Base-by-base conservation (phyloP, 2,888 invertebrate genomes). In the Cephalotes varians region DNA sequence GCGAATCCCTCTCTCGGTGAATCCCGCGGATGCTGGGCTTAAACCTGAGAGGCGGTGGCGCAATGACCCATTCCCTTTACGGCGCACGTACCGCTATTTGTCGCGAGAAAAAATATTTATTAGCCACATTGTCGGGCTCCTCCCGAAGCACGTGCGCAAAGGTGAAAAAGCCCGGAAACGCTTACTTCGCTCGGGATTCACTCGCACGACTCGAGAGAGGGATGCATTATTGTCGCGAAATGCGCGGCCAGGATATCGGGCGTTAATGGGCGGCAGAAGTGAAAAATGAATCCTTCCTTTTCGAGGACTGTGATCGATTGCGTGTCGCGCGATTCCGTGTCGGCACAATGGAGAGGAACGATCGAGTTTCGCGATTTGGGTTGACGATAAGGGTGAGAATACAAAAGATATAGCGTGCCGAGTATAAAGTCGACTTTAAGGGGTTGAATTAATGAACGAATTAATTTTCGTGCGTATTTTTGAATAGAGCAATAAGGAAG, bases 231-330 rank as follows among this genome's bases (percentile, higher is more conserved):
- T 69, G 77, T 79, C 77, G 44, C n/a, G 40, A n/a, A 34, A 74
- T 18, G 49, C 49, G 64, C 21, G 28, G n/a, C 21, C 77, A 69
- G 77, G 69, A 69, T 69, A 79, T 79, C 71, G 44, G 18, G 31
- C 60, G 34, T 80, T 80, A 80, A 80, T 74, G 80, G 60, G 15
- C 37, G 60, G 18, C 21, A 37, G 72, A n/a, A 21, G 40, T 80
- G 80, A 80, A 74, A 74, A 80, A 80, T 74, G 74, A 80, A 40
- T 73, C 60, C 40, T 74, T 31, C 73, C 60, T 80, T 37, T 15
- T 74, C 47, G 18, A 40, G 34, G 34, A 56, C 21, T 9, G 80
- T 80, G 74, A 80, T 80, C 73, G 74, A 80, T 80, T 25, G 73
- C 21, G n/a, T 2, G 77, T 51, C 56, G 56, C 77, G 28, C 37